Evolutionary conservation across 1,140 invertebrate species (phyloP), one percentile per base, ranked within the genome.

Genomic region (Drosophila baimaii): DNA sequence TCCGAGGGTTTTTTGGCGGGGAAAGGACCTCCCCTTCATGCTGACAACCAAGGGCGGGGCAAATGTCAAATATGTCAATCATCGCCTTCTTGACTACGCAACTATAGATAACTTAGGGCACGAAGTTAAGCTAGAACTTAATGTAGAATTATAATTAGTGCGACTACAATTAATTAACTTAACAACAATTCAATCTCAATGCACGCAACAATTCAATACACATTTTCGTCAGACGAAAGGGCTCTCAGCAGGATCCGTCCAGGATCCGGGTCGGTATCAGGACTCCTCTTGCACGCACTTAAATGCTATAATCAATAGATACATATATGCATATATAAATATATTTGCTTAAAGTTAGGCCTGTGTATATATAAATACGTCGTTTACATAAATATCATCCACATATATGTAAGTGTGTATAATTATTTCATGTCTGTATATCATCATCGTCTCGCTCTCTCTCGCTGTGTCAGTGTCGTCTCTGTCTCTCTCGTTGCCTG

Each of bases 251-350:
- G 58, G 64, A 35, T 19, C 21, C 9, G 46, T 29, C 47, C 47
- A 29, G 17, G 17, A 66, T 29, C 64, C 35, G 19, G 12, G 15
- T 37, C 43, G 29, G 57, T 19, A 21, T 35, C 5, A 8, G 37
- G 51, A 13, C n/a, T 44, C 25, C 57, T 57, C 62, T 81, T 81
- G 78, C 81, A 69, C 69, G 62, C 70, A 81, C 78, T 78, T 85
- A 78, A 66, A 49, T 81, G 58, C 77, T 78, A 85, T 62, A 81
- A 71, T 83, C 63, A 73, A 77, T 85, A 68, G 65, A 79, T 79
- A 66, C 56, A 66, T 76, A 84, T 71, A 68, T 54, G 39, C 68
- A 47, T 84, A 84, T 85, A 79, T 86, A 78, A 75, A 86, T 81
- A 85, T 86, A 75, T 75, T 76, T 39, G 59, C 51, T 75, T 64